phyloP scores from a whole-genome alignment of 2,888 invertebrate species.

The Deilephila elpenor region DNA sequence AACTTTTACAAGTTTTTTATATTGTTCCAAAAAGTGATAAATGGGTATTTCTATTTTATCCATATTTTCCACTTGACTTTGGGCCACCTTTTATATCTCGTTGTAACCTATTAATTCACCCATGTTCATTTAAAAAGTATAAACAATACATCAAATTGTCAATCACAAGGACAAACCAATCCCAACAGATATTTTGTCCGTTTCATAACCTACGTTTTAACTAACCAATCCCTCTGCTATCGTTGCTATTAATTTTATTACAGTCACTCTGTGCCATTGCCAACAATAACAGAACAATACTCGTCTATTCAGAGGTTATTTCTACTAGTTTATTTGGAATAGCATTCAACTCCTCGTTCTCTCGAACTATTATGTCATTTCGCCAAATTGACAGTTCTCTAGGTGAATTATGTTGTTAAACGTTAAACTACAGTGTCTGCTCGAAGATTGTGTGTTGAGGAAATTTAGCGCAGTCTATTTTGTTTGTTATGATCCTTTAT shows the following conservation, averaged over 20 bases:
- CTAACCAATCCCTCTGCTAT: conserved; percentile 34
- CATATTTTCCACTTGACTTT: too few relatives aligned
- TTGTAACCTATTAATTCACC: too few relatives aligned
- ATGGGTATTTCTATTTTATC: too few relatives aligned
- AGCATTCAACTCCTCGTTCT: conserved; percentile 30
- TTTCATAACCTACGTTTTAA: conserved; percentile 38
- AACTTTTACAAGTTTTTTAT: too few relatives aligned
- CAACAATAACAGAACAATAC: conserved; percentile 32
- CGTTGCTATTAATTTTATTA: conserved; percentile 49
- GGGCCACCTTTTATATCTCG: too few relatives aligned
- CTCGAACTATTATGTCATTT: conserved; percentile 30
- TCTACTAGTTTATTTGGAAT: conserved; percentile 41
- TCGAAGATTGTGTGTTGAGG: conserved; percentile 30
- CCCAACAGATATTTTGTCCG: background rate
- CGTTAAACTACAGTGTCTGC: conserved; percentile 31
- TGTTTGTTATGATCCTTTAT: conserved; percentile 8
- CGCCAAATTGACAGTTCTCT: conserved; percentile 28
- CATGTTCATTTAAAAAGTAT: too few relatives aligned
- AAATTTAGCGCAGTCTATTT: conserved; percentile 36
- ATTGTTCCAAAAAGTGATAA: too few relatives aligned
- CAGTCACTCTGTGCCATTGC: conserved; percentile 41
- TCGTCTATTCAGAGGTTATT: conserved; percentile 38
- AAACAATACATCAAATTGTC: background rate
- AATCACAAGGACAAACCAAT: background rate
- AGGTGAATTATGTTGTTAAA: conserved; percentile 33